These are phyloP conservation scores for Limanda limanda DNA, from an alignment of 2,113 vertebrate genomes.

Conservation along the genomic window DNA sequence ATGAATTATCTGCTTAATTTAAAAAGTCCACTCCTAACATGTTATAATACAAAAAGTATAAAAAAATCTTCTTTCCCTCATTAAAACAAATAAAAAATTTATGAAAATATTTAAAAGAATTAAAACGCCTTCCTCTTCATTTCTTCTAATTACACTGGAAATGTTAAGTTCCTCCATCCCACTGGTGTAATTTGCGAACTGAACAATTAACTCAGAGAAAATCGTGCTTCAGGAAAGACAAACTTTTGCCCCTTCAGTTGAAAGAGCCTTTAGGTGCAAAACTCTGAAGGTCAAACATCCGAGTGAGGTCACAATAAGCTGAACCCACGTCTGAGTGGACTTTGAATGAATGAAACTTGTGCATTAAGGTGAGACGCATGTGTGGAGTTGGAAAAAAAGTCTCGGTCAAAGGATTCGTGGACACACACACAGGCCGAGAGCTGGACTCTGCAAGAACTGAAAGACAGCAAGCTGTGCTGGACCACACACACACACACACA, in stretches of 20 bases:
- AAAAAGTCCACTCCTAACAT: no score
- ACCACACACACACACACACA: slow-evolving; percentile 45
- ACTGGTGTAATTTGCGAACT: no score
- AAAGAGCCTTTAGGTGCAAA: neutral
- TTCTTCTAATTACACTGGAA: no score
- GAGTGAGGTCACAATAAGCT: neutral
- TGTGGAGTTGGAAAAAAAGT: slow-evolving; percentile 5
- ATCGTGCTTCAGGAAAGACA: neutral
- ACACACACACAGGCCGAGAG: neutral
- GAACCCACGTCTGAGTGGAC: neutral
- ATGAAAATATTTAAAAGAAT: no score
- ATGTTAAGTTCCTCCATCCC: no score
- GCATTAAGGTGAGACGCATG: slow-evolving; percentile 9
- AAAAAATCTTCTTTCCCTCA: no score
- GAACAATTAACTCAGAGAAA: no score
- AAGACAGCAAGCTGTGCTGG: slow-evolving; percentile 32
- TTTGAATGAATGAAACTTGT: neutral
- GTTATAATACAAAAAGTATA: no score
- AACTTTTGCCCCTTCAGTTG: neutral
- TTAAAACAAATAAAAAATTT: no score
- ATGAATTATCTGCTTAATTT: no score
- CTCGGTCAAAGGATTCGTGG: neutral
- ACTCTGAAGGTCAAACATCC: neutral
- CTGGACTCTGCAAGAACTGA: slow-evolving; percentile 4
- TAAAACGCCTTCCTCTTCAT: no score